Percentiles rank a stretch among this genome's conserved stretches.
These are phyloP conservation scores for Galbula dea DNA, from an alignment of 2,113 vertebrate genomes.

Conservation along the genomic window DNA sequence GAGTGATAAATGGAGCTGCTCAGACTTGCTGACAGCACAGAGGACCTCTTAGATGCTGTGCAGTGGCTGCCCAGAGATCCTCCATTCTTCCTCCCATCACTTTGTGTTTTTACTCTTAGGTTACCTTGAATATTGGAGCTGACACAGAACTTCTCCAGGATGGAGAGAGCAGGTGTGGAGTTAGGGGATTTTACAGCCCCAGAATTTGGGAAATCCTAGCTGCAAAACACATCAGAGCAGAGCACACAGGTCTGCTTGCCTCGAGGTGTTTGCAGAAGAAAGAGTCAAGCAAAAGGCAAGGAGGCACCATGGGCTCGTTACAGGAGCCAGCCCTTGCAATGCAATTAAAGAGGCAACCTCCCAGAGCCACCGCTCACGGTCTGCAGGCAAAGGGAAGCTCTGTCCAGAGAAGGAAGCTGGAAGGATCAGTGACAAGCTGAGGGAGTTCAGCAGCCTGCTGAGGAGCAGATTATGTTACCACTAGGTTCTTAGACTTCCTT, in stretches of 20 bases:
- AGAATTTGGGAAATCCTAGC: neutral
- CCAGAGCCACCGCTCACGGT: neutral
- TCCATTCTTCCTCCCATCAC: fast-evolving
- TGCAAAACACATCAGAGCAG: neutral
- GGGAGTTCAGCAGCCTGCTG: neutral
- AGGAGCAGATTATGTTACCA: neutral
- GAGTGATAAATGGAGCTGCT: neutral
- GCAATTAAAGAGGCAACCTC: neutral
- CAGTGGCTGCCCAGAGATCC: neutral
- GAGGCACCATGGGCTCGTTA: neutral
- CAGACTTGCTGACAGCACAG: fast-evolving
- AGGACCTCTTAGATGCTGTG: neutral
- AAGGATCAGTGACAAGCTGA: neutral
- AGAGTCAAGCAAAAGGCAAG: neutral
- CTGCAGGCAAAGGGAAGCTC: neutral
- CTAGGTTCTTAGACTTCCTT: constrained; percentile 5
- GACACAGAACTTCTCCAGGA: neutral
- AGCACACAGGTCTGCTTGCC: neutral
- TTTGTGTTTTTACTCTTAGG: neutral
- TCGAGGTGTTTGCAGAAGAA: neutral
- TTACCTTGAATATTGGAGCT: neutral
- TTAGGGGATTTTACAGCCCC: neutral
- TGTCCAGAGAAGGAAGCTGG: neutral
- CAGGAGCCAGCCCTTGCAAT: neutral
- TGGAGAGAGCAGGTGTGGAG: neutral